Evolutionary conservation across 2,113 vertebrate species (phyloP), one percentile per base, ranked within the genome.

Genomic region (Sitta europaea): DNA sequence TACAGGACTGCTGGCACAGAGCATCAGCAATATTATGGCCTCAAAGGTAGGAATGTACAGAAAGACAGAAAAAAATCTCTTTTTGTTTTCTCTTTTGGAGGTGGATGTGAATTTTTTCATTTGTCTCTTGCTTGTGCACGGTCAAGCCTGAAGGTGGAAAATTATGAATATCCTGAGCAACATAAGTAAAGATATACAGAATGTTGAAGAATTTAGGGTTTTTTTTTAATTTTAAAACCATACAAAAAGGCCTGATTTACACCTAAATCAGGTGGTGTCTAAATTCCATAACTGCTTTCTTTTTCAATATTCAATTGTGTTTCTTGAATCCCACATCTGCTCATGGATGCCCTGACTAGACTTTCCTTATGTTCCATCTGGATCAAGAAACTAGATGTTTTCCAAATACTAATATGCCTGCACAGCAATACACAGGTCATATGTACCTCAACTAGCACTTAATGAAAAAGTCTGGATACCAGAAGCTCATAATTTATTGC

Each of bases 1-100:
- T 86, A 85, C 76, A 66, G 87, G 84, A 74, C 58, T 98, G 87
- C 94, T 98, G 96, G 97, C 96, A 94, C 65, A 97, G 75, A 96
- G 62, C 66, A 93, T 96, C 90, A 85, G 70, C 71, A 84, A 81
- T 71, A 58, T 91, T 91, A 88, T 9, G 65, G 90, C 75, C 97
- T 96, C 91, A 94, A 95, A 95, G 79, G 87, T 51, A 96, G 79
- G 85, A 87, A 96, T 90, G 88, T 70, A 25, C 54, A 92, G 93
- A 97, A 97, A 95, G 74, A 94, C 50, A 78, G 83, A 67, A 23
- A 90, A 51, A 84, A 68, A 88, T 54, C 14, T 82, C 47, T 68
- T 96, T 93, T 93, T n/a, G 6, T 85, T 90, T 92, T 89, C 50
- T 84, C 19, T 76, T 92, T 85, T 65, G n/a, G 57, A 96, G 25